phyloP scores from a whole-genome alignment of 2,797 vertebrate species.

The Argya squamiceps region DNA sequence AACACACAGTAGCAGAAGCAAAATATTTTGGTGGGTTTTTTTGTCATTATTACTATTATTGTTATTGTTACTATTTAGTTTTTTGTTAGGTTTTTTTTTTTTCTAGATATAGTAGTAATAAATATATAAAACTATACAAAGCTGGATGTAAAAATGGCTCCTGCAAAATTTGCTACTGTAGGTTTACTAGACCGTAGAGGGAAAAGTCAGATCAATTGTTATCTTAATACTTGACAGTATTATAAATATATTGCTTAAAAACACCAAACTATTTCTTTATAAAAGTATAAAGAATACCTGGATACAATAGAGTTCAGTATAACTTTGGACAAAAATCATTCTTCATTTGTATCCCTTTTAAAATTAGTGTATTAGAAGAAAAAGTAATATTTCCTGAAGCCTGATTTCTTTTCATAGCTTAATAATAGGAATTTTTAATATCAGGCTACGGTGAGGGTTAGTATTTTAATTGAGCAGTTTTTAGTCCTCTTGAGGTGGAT shows the following conservation, averaged over 20 bases:
- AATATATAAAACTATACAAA: background rate
- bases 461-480: conserved; percentile 25
- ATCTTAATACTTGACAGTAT: background rate
- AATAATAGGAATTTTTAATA: conserved; percentile 52
- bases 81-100: background rate
- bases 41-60: background rate
- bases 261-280: background rate
- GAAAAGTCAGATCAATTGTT: background rate
- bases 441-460: background rate
- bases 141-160: conserved; percentile 42
- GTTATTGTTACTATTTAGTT: background rate
- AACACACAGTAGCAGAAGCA: background rate
- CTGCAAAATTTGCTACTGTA: conserved; percentile 18
- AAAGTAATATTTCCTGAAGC: background rate
- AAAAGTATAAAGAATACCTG: background rate
- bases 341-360: background rate
- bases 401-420: background rate
- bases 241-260: background rate
- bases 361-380: background rate
- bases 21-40: background rate
- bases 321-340: conserved; percentile 2
- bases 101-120: background rate
- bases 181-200: background rate
- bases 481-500: background rate
- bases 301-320: background rate